These are phyloP conservation scores for Drosophila tani DNA, from an alignment of 1,140 invertebrate species.

Conservation along the genomic window DNA sequence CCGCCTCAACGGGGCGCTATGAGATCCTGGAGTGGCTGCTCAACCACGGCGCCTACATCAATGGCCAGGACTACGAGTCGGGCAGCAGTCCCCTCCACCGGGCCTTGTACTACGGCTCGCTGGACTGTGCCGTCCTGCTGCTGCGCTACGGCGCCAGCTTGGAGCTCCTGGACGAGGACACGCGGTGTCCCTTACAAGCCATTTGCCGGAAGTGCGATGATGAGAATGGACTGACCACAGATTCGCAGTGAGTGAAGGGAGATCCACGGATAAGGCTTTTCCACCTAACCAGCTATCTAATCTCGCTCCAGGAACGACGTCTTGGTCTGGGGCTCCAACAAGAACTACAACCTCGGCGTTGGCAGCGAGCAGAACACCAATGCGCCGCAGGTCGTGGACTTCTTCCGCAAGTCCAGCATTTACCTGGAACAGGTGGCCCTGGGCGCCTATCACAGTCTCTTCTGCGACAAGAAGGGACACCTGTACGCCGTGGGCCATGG, in stretches of 20 bases:
- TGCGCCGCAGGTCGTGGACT: conserved; percentile 75
- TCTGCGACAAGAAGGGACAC: conserved; percentile 86
- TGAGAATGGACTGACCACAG: conserved; percentile 8
- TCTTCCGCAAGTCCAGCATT: conserved; percentile 75
- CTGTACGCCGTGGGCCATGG: conserved; percentile 90
- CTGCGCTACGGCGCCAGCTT: conserved; percentile 85
- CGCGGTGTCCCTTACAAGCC: conserved; percentile 69
- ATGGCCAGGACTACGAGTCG: conserved; percentile 88
- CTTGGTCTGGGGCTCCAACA: conserved; percentile 90
- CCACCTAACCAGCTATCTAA: not conserved
- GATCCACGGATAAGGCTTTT: not conserved
- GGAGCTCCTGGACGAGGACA: conserved; percentile 75
- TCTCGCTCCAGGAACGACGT: conserved; percentile 83
- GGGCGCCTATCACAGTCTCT: conserved; percentile 89
- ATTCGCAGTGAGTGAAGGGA: conserved; percentile 51
- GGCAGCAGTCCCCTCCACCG: conserved; percentile 90
- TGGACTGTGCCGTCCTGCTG: conserved; percentile 87
- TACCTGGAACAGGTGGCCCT: conserved; percentile 86
- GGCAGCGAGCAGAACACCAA: conserved; percentile 66
- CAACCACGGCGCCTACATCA: conserved; percentile 86
- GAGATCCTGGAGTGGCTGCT: conserved; percentile 89
- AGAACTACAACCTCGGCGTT: conserved; percentile 89
- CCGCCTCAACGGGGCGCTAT: conserved; percentile 88
- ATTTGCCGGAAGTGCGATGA: conserved; percentile 69
- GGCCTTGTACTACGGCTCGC: conserved; percentile 89